These are phyloP conservation scores for Dryococelus australis DNA, from an alignment of 2,888 invertebrate species.

Conservation along the genomic window DNA sequence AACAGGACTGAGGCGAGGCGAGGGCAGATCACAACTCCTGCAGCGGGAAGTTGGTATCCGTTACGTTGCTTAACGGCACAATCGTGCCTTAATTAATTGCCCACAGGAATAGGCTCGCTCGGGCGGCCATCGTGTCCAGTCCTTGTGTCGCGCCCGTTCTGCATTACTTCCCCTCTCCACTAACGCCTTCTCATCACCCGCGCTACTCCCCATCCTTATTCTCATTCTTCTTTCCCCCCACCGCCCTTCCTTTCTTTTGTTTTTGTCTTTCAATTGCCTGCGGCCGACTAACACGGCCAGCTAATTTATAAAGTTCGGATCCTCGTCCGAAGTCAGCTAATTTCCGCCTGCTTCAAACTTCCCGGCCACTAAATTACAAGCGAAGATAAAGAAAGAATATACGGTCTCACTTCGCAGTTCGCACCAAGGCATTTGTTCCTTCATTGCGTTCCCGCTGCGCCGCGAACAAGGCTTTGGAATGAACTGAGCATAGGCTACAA, in stretches of 20 bases:
- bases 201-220: background rate
- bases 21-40: background rate
- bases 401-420: too few species aligned
- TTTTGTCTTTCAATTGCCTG: background rate
- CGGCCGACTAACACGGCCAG: background rate
- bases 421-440: too few species aligned
- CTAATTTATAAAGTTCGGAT: slow-evolving; percentile 5
- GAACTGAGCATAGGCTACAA: too few species aligned
- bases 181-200: background rate
- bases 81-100: background rate
- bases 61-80: background rate
- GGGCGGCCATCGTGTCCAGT: background rate
- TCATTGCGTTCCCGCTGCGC: too few species aligned
- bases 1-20: background rate
- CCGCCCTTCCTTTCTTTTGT: background rate
- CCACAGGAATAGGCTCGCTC: background rate
- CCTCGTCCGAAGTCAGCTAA: background rate
- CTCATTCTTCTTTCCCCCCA: background rate
- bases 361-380: background rate
- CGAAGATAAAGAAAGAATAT: background rate
- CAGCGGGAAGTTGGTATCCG: slow-evolving; percentile 8
- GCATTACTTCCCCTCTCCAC: background rate
- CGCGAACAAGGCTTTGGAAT: too few species aligned
- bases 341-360: background rate
- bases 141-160: background rate